These are phyloP conservation scores for Pipa parva DNA, from an alignment of 2,113 vertebrate species.

Conservation along the genomic window DNA sequence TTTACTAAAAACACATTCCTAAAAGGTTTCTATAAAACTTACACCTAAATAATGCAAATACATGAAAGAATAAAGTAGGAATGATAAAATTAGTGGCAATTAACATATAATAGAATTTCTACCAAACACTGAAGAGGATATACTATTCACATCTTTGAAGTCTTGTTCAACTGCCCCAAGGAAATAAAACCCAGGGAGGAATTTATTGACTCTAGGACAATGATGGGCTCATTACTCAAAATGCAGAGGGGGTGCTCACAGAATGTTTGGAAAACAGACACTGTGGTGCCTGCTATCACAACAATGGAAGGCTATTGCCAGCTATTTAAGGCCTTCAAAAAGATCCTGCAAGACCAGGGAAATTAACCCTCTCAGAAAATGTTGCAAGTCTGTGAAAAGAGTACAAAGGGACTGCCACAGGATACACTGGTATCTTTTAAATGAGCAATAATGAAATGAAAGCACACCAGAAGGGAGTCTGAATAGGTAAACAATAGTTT, in stretches of 20 bases:
- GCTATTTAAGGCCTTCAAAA: slow-evolving; percentile 5
- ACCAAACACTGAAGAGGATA: slow-evolving; percentile 7
- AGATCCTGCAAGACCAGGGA: not conserved
- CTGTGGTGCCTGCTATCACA: slow-evolving; percentile 20
- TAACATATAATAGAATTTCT: not conserved
- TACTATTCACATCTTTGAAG: slow-evolving; percentile 33
- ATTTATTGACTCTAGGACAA: slow-evolving; percentile 27
- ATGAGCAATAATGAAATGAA: not conserved
- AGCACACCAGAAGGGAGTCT: no score
- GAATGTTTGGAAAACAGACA: slow-evolving; percentile 21
- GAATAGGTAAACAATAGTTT: no score
- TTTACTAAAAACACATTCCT: no score
- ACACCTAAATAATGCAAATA: no score
- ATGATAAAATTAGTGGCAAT: no score
- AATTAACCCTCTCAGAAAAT: slow-evolving; percentile 13
- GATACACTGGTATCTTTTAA: not conserved
- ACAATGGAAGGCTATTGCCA: not conserved
- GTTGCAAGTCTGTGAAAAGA: not conserved
- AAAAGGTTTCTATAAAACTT: no score
- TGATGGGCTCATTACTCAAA: slow-evolving; percentile 20
- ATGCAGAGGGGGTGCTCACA: not conserved
- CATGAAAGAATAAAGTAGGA: no score
- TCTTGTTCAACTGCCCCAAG: slow-evolving; percentile 28
- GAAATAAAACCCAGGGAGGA: slow-evolving; percentile 4
- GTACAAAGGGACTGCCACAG: not conserved